A percentile compares a stretch with the other conserved stretches of the same genome.
These are phyloP conservation scores for Bostrychus sinensis DNA, from an alignment of 2,113 vertebrate species.

Conservation along the genomic window DNA sequence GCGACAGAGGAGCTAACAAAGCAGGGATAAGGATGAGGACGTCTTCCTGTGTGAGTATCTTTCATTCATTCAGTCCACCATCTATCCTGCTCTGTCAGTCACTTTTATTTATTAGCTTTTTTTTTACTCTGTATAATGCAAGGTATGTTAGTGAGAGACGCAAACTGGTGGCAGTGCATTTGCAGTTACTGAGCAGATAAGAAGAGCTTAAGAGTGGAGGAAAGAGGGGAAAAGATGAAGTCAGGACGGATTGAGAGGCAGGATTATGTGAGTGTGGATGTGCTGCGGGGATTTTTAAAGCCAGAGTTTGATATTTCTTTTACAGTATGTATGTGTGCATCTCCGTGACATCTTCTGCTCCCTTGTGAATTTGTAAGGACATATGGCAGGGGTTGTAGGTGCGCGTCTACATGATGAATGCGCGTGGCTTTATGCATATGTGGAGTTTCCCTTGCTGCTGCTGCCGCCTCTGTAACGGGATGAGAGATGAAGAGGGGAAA, in stretches of 20 bases:
- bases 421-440: conserved; percentile 16
- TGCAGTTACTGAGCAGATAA: conserved; percentile 30
- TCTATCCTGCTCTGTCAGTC: conserved; percentile 13
- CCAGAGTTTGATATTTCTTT: conserved; percentile 46
- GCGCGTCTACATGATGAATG: conserved; percentile 20
- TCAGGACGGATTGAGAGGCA: conserved; percentile 46
- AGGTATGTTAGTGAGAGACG: conserved; percentile 21
- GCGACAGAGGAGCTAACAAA: conserved; percentile 57
- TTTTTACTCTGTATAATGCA: conserved; percentile 37
- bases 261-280: conserved; percentile 58
- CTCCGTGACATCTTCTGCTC: conserved; percentile 30
- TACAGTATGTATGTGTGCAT: conserved; percentile 18
- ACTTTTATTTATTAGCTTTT: conserved; percentile 26
- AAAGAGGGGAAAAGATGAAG: conserved; percentile 38
- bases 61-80: conserved; percentile 25
- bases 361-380: not conserved
- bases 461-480: conserved; percentile 10
- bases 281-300: conserved; percentile 52
- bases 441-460: conserved; percentile 29
- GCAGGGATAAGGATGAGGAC: conserved; percentile 54
- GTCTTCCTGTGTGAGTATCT: conserved; percentile 70
- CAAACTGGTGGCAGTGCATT: conserved; percentile 34
- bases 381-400: not conserved
- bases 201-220: conserved; percentile 11
- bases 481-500: conserved; percentile 37